A percentile compares a stretch with the other conserved stretches of the same genome.
phyloP scores from a whole-genome alignment of 2,797 vertebrate genomes.

The Threskiornis aethiopicus region DNA sequence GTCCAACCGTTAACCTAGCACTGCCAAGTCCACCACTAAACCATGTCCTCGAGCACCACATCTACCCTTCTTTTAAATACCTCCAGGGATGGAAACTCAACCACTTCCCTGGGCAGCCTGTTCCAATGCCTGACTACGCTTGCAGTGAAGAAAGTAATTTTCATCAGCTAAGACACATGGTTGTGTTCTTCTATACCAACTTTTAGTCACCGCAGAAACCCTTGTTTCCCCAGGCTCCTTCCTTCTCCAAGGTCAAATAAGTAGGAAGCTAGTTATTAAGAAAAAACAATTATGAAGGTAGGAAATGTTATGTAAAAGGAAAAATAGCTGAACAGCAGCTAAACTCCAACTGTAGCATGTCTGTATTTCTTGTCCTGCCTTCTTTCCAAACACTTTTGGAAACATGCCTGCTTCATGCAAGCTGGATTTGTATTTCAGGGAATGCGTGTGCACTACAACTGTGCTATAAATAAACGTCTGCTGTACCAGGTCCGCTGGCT shows the following conservation, averaged over 20 bases:
- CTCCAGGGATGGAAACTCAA: too few species aligned
- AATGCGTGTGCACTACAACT: neutral
- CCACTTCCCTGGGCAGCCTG: too few species aligned
- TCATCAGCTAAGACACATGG: neutral
- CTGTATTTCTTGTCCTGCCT: neutral
- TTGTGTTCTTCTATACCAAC: neutral
- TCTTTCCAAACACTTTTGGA: slow-evolving; percentile 3
- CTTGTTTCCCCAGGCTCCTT: neutral
- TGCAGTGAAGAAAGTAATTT: neutral
- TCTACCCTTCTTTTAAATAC: too few species aligned
- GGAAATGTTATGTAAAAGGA: neutral
- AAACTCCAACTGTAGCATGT: neutral
- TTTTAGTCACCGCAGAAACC: neutral
- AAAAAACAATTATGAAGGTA: neutral
- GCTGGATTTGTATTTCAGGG: slow-evolving; percentile 12
- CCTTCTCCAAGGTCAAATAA: neutral
- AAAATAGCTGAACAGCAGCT: neutral
- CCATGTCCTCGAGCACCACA: too few species aligned
- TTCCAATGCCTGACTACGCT: too few species aligned
- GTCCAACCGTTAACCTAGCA: too few species aligned
- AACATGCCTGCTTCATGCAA: neutral
- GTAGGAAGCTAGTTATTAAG: neutral
- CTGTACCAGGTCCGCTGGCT: neutral
- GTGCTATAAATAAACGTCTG: neutral
- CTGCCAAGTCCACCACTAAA: too few species aligned